Base-by-base conservation (phyloP, 1,140 invertebrate genomes). In the Drosophila athabasca region DNA sequence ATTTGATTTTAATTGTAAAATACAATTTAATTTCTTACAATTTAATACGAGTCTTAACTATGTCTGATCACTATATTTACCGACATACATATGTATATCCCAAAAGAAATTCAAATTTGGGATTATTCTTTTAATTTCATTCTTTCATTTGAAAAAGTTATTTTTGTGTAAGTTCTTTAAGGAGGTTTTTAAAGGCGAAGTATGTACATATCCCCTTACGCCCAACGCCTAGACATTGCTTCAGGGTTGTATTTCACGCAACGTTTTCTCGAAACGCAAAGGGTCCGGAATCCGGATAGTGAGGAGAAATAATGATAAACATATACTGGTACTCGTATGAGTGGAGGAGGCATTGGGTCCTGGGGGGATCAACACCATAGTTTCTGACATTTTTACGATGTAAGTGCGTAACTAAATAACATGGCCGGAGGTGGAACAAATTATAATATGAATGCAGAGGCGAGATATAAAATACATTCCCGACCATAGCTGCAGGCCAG, bases 361-460 rank as follows among this genome's bases (percentile, higher is more conserved):
- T 48, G 35, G 8, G 46, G 57, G 43, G n/a, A 35, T 64, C 13
- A 39, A 19, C 52, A 43, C 51, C 55, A 62, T 69, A 60, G 58
- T 65, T 43, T 61, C 55, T 65, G 76, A 70, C 80, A 62, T 73
- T 84, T 84, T 84, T 84, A 84, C 72, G 76, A 84, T 50, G 70
- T 22, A 48, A 41, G 22, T 55, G 62, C 66, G 75, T 76, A 79
- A 76, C 80, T 83, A 83, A 71, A 59, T 64, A 71, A 62, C 72
- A 60, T 58, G 66, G 81, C 81, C 73, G n/a, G 76, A 80, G 81
- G 81, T 79, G 62, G 57, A 80, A 64, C 76, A 85, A 85, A 84
- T 85, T 85, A 84, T 80, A 85, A 85, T 85, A 67, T 70, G 62
- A 62, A 73, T 76, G 67, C 68, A 75, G 35, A 67, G 64, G 11